Conservation (phyloP, 2,113 vertebrate genomes). For the Etheostoma spectabile region DNA sequence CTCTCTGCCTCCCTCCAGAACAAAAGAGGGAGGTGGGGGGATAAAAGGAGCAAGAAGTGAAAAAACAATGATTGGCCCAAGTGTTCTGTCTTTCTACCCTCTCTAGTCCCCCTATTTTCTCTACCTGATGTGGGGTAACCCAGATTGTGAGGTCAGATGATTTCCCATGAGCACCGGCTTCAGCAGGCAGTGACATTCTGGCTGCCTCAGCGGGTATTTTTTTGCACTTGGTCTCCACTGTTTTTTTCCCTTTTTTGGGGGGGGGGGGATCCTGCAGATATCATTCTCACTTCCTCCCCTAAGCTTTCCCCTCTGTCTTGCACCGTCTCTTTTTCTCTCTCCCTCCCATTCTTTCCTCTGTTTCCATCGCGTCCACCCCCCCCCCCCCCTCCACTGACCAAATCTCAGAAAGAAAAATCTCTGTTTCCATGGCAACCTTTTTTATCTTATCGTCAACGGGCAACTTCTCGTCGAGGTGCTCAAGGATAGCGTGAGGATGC, state of each 20-base stretch:
- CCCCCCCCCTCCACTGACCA: background rate
- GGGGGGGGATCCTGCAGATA: constrained; percentile 56
- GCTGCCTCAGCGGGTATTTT: constrained; percentile 52
- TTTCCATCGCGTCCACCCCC: background rate
- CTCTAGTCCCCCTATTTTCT: constrained; percentile 4
- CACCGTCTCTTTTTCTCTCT: background rate
- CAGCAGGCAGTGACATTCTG: constrained; percentile 42
- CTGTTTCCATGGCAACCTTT: constrained; percentile 65
- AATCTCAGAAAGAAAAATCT: constrained; percentile 26
- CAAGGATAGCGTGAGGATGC: background rate
- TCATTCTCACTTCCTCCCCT: constrained; percentile 21
- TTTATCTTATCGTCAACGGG: constrained; percentile 48
- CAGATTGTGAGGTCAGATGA: constrained; percentile 63
- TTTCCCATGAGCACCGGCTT: constrained; percentile 57
- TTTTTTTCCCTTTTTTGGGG: constrained; percentile 18
- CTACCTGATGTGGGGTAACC: constrained; percentile 62
- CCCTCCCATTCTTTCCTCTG: constrained; percentile 12
- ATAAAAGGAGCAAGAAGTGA: background rate
- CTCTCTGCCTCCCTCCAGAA: background rate
- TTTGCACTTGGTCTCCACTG: constrained; percentile 32
- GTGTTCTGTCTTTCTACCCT: constrained; percentile 12
- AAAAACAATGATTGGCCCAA: constrained; percentile 47
- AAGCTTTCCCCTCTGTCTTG: background rate
- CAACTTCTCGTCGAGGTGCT: constrained; percentile 27
- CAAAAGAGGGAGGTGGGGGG: background rate